phyloP scores from a whole-genome alignment of 2,113 vertebrate species.

The Microcebus jonahi region DNA sequence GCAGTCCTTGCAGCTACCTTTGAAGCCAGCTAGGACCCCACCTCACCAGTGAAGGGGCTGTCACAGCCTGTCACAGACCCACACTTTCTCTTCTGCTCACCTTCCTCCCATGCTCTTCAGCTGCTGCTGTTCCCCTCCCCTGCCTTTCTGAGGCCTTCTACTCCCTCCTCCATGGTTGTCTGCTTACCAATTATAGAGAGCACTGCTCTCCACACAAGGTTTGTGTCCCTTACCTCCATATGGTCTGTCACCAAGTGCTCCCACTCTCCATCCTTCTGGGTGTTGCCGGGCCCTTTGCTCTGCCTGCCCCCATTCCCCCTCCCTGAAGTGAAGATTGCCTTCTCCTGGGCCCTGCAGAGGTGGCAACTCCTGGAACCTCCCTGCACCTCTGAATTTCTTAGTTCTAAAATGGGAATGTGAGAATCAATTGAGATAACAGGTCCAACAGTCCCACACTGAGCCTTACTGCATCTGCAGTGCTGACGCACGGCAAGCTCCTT shows the following conservation, averaged over 20 bases:
- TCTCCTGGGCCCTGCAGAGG: neutral
- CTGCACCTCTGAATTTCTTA: neutral
- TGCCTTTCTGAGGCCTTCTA: neutral
- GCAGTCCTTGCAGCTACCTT: neutral
- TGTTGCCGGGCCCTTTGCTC: neutral
- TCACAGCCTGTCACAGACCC: too few species aligned
- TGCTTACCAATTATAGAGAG: neutral
- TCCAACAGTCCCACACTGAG: neutral
- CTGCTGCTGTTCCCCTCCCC: neutral
- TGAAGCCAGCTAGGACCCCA: neutral
- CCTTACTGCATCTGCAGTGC: neutral
- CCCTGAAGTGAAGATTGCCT: neutral
- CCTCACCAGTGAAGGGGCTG: rapidly evolving
- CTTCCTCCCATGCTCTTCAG: neutral
- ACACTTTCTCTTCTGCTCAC: neutral
- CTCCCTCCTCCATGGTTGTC: neutral
- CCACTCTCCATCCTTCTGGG: neutral
- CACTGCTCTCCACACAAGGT: neutral
- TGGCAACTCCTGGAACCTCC: neutral
- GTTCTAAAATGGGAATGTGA: neutral
- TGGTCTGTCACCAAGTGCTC: neutral
- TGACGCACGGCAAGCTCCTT: neutral
- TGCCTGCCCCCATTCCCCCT: neutral
- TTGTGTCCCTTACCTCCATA: neutral
- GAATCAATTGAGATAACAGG: neutral